phyloP scores from a whole-genome alignment of 2,888 invertebrate species.

The Fissipunctia ypsillon region DNA sequence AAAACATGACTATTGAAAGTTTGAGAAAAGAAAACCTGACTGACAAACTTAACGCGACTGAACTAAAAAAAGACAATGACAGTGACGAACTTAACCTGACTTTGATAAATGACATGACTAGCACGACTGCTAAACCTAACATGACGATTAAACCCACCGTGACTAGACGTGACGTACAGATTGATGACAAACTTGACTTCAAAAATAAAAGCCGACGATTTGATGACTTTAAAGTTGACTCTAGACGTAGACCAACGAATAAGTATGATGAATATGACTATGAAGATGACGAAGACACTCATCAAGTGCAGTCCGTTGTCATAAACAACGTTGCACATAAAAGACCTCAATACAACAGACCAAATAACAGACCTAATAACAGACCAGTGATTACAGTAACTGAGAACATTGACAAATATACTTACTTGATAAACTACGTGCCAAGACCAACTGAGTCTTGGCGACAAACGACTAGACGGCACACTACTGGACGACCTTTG shows the following conservation, averaged over 20 bases:
- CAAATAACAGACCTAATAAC: conserved; percentile 53
- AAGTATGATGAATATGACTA: conserved; percentile 79
- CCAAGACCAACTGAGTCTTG: conserved; percentile 88
- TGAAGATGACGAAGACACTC: conserved; percentile 79
- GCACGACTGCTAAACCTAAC: conserved; percentile 48
- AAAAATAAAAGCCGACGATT: conserved; percentile 86
- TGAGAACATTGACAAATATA: conserved; percentile 87
- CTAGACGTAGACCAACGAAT: conserved; percentile 76
- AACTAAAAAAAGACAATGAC: conserved; percentile 60
- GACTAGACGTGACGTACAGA: conserved; percentile 73
- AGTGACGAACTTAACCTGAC: conserved; percentile 67
- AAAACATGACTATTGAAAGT: conserved; percentile 70
- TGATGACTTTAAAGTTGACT: conserved; percentile 75
- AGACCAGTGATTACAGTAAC: conserved; percentile 87
- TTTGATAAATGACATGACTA: conserved; percentile 67
- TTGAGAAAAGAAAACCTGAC: conserved; percentile 49
- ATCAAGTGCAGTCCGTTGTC: conserved; percentile 85
- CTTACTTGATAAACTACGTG: conserved; percentile 89
- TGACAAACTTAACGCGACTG: conserved; percentile 69
- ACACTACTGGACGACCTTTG: conserved; percentile 58
- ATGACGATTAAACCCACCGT: conserved; percentile 67
- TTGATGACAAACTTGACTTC: conserved; percentile 92
- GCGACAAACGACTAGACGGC: conserved; percentile 83
- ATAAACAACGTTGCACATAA: conserved; percentile 83
- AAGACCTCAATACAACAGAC: conserved; percentile 75